A percentile compares a stretch with the other conserved stretches of the same genome.
Conservation (phyloP, 2,113 vertebrate species). For the Nasalis larvatus region DNA sequence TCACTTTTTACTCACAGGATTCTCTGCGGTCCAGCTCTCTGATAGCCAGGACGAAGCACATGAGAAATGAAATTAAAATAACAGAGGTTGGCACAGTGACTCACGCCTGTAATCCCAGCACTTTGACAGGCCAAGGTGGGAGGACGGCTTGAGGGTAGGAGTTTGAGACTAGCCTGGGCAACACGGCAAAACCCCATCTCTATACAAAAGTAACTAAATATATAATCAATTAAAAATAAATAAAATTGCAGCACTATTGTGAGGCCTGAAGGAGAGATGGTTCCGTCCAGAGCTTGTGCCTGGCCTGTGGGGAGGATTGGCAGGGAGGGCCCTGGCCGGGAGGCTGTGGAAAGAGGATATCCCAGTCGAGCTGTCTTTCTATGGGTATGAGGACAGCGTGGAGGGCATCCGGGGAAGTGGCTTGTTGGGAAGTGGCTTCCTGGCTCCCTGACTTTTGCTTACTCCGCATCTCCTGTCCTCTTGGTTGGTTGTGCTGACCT, state of each 20-base stretch:
- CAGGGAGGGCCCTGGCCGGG: background rate
- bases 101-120: too few relatives aligned
- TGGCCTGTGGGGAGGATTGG: background rate
- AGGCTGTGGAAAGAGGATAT: background rate
- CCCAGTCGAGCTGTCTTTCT: background rate
- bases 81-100: too few relatives aligned
- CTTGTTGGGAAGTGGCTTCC: background rate
- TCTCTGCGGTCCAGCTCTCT: too few relatives aligned
- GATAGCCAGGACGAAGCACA: background rate
- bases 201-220: too few relatives aligned
- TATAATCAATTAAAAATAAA: too few relatives aligned
- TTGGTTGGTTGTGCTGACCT: too few relatives aligned
- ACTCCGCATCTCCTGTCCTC: background rate
- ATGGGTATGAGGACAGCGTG: background rate
- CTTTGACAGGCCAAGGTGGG: too few relatives aligned
- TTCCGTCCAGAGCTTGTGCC: fast-evolving
- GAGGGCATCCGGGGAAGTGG: too few relatives aligned
- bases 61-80: background rate
- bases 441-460: background rate
- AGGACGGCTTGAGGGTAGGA: too few relatives aligned
- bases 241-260: background rate
- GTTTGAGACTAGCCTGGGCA: too few relatives aligned
- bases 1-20: background rate
- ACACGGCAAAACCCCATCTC: too few relatives aligned
- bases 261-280: background rate